Percentiles rank a stretch among this genome's conserved stretches.
Conservation (phyloP, 1,140 invertebrate species). For the Leptoteleia sp. region DNA sequence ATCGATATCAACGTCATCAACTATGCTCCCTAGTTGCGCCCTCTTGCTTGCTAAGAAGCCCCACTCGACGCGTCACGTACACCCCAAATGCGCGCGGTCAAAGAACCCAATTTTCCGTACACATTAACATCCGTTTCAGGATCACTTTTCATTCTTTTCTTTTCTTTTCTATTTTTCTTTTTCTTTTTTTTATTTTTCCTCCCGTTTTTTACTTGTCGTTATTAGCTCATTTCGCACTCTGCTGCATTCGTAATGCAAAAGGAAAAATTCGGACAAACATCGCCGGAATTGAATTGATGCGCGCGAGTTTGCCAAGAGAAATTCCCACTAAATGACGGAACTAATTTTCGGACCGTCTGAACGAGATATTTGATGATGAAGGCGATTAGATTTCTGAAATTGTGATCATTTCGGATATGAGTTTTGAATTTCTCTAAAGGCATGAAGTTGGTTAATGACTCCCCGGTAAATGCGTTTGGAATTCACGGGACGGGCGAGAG, state of each 20-base stretch:
- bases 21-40: constrained; percentile 38
- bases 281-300: too few species aligned
- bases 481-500: neutral
- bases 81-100: constrained; percentile 67
- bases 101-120: constrained; percentile 64
- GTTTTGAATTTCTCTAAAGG: constrained; percentile 21
- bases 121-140: constrained; percentile 4
- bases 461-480: constrained; percentile 9
- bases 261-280: too few species aligned
- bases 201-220: too few species aligned
- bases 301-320: neutral
- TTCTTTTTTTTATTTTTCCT: too few species aligned
- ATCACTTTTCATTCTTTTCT: too few species aligned
- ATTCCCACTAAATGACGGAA: constrained; percentile 3
- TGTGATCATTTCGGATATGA: constrained; percentile 25
- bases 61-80: constrained; percentile 58
- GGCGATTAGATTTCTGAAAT: constrained; percentile 29
- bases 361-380: constrained; percentile 10
- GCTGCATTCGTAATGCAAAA: too few species aligned
- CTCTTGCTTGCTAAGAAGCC: constrained; percentile 48
- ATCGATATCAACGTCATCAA: constrained; percentile 77
- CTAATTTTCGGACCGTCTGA: constrained; percentile 5
- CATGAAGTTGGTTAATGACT: constrained; percentile 15
- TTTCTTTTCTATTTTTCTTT: too few species aligned
- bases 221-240: too few species aligned